Conservation (phyloP, 1,140 invertebrate genomes). For the Sinonovacula constricta region DNA sequence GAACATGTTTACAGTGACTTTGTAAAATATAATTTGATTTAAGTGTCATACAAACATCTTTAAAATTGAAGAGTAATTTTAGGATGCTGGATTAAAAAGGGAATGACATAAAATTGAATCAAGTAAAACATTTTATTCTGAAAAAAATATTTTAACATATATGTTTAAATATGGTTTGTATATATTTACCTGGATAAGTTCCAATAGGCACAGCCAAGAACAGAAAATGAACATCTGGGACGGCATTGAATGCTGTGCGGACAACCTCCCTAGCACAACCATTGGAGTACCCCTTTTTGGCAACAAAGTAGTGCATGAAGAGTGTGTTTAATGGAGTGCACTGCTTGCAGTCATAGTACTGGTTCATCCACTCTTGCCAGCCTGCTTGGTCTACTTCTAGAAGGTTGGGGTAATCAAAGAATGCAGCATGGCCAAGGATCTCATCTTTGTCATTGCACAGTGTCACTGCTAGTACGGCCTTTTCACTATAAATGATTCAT, state of each 20-base stretch:
- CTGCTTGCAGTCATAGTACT: constrained; percentile 63
- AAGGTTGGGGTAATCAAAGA: constrained; percentile 78
- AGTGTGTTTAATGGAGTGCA: constrained; percentile 74
- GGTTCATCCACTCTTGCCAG: constrained; percentile 74
- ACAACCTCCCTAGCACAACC: constrained; percentile 77
- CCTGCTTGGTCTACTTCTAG: constrained; percentile 68
- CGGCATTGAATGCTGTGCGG: constrained; percentile 77
- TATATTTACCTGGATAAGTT: constrained; percentile 71
- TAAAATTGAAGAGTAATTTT: too few species aligned
- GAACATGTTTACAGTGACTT: too few species aligned
- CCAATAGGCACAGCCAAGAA: constrained; percentile 73
- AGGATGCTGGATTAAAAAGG: too few species aligned
- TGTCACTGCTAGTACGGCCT: constrained; percentile 77
- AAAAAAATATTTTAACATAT: too few species aligned
- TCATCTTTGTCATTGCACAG: constrained; percentile 76
- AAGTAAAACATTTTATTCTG: too few species aligned
- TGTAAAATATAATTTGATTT: too few species aligned
- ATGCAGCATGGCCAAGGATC: constrained; percentile 77
- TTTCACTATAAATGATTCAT: constrained; percentile 78
- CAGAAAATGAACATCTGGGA: constrained; percentile 77
- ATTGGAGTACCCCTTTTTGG: constrained; percentile 75
- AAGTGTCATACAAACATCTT: too few species aligned
- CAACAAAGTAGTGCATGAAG: constrained; percentile 78
- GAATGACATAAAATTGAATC: too few species aligned
- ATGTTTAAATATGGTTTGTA: too few species aligned